Conservation (phyloP, 2,888 invertebrate species). For the Agriopis aurantiaria region DNA sequence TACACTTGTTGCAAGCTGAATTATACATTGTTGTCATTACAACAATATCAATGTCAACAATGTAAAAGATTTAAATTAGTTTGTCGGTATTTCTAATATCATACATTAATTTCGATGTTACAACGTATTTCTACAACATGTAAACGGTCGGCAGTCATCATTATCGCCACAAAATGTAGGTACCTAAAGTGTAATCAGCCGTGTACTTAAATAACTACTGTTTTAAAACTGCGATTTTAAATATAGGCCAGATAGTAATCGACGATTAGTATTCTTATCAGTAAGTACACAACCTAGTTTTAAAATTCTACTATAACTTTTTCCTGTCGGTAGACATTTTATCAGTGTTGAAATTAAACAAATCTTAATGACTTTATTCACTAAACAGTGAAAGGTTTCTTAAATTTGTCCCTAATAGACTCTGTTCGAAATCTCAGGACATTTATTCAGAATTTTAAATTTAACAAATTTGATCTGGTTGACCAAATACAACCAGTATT, state of each 20-base stretch:
- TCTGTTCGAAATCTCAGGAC: not conserved
- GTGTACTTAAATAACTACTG: conserved; percentile 5
- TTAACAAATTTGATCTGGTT: no score
- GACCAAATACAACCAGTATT: no score
- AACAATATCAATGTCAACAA: no score
- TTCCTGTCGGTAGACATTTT: not conserved
- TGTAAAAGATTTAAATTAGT: no score
- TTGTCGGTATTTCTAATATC: no score
- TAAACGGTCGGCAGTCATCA: not conserved
- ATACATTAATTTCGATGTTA: not conserved
- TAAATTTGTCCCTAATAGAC: not conserved
- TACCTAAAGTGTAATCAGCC: conserved; percentile 5
- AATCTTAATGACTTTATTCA: conserved; percentile 3
- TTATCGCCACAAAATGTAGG: not conserved
- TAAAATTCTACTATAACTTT: conserved; percentile 14
- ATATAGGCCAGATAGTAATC: conserved; percentile 31
- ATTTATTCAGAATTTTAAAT: no score
- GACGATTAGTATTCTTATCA: conserved; percentile 25
- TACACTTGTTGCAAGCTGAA: no score
- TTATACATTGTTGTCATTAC: no score
- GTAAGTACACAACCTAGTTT: conserved; percentile 17
- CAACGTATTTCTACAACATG: not conserved
- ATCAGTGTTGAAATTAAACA: conserved; percentile 10
- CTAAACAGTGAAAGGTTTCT: not conserved
- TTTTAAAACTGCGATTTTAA: conserved; percentile 23